phyloP scores from a whole-genome alignment of 1,140 invertebrate species.

The Vanessa atalanta region DNA sequence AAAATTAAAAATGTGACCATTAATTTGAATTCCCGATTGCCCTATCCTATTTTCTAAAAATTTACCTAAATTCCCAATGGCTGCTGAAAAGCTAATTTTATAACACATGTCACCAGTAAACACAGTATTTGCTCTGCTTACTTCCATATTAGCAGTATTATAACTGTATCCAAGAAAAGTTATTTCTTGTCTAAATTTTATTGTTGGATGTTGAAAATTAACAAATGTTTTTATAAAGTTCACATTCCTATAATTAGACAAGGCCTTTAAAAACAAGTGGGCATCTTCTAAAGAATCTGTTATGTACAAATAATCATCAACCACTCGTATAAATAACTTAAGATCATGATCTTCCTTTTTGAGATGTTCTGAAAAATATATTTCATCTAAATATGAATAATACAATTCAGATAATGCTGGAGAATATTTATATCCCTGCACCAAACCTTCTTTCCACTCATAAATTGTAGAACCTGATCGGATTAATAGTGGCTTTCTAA shows the following conservation, averaged over 20 bases:
- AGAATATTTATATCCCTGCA: constrained; percentile 78
- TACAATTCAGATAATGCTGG: constrained; percentile 77
- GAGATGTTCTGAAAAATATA: constrained; percentile 62
- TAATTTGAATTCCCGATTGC: constrained; percentile 71
- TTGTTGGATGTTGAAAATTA: constrained; percentile 63
- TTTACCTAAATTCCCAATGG: constrained; percentile 55
- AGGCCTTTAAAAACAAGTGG: constrained; percentile 59
- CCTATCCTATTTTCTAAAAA: constrained; percentile 74
- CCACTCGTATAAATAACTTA: constrained; percentile 68
- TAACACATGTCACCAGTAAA: constrained; percentile 75
- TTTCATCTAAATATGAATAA: constrained; percentile 67
- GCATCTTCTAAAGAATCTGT: constrained; percentile 70
- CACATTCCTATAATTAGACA: constrained; percentile 70
- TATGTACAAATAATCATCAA: constrained; percentile 78
- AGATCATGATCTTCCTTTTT: constrained; percentile 46
- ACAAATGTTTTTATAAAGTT: constrained; percentile 72
- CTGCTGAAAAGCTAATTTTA: constrained; percentile 70
- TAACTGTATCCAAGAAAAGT: constrained; percentile 73
- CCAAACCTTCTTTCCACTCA: constrained; percentile 74
- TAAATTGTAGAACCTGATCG: constrained; percentile 71
- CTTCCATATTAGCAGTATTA: constrained; percentile 64
- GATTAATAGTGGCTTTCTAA: constrained; percentile 67
- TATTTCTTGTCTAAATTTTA: constrained; percentile 59
- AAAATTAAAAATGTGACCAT: constrained; percentile 70
- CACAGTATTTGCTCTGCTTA: constrained; percentile 65